Percentiles rank a stretch among this genome's conserved stretches.
Evolutionary conservation across 2,888 invertebrate genomes (phyloP).

Genomic region (Meandrusa payeni): DNA sequence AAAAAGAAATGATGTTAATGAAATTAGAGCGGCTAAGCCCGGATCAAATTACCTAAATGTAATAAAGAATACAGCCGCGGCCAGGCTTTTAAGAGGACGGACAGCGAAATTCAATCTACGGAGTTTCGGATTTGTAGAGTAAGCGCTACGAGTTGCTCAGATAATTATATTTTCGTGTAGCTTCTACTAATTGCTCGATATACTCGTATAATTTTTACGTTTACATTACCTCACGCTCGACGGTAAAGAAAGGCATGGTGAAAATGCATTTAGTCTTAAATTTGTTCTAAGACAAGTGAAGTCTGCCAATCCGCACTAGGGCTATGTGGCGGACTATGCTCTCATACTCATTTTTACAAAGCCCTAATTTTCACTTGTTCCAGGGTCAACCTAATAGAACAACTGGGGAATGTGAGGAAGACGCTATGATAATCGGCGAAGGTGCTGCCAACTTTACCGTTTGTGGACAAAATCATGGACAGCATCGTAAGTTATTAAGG

Average conservation of each 20-base stretch:
- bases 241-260: no score
- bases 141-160: constrained; percentile 1
- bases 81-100: constrained; percentile 18
- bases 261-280: no score
- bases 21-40: constrained; percentile 20
- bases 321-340: no score
- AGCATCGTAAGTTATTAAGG: constrained; percentile 90
- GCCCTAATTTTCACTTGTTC: no score
- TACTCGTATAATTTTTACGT: no score
- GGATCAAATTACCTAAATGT: constrained; percentile 22
- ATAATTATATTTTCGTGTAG: constrained; percentile 8
- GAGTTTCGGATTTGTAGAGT: constrained; percentile 6
- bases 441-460: constrained; percentile 81
- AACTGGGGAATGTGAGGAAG: constrained; percentile 90
- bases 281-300: no score
- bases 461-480: constrained; percentile 92
- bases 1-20: constrained; percentile 26
- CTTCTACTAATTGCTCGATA: no score
- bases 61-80: constrained; percentile 14
- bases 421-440: constrained; percentile 83
- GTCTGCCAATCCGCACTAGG: no score
- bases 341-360: no score
- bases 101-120: constrained; percentile 17
- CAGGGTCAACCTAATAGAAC: constrained; percentile 91
- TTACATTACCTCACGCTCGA: no score